Evolutionary conservation across 1,140 invertebrate genomes (phyloP), one percentile per base, ranked within the genome.

Genomic region (Panagrolaimus sp.): DNA sequence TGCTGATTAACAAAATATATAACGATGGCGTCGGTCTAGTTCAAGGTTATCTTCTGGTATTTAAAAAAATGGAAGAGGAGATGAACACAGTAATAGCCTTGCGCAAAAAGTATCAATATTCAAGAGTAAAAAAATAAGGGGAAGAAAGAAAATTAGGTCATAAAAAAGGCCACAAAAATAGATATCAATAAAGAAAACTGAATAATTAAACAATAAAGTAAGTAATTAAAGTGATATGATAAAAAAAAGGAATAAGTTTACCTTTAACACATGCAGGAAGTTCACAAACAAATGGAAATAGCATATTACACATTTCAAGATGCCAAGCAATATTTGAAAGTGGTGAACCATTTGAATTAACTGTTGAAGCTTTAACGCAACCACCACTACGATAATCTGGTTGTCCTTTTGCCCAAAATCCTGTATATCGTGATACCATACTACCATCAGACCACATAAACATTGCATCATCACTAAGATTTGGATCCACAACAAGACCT

Each of bases 231-330:
- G 7, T 38, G 2, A 38, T 7, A 38, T 38, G 31, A 38, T 38
- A 38, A 38, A 4, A 38, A 4, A 38, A 38, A 38, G 7, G 7
- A 14, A 14, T 47, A 57, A 20, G 16, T 31, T 23, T 48, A 90
- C 91, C 91, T 84, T 89, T 87, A 48, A 93, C 91, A 85, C 94
- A 97, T n/a, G 93, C 92, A 68, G 87, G 87, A 11, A 91, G 87
- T 76, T 91, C 88, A 82, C 94, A 97, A 87, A 96, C 91, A 84
- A 96, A 97, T 31, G 93, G 92, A 69, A 95, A 85, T 25, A 96
- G 86, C 20, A 90, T 90, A 86, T 96, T 93, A 83, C 93, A 96
- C 11, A 92, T 65, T 44, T 74, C 74, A 25, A 81, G 44, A 14
- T 65, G 46, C 78, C 78, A 80, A 42, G 63, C 69, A 9, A 71